Conservation (phyloP, 2,113 vertebrate genomes). For the Parotia lawesii region DNA sequence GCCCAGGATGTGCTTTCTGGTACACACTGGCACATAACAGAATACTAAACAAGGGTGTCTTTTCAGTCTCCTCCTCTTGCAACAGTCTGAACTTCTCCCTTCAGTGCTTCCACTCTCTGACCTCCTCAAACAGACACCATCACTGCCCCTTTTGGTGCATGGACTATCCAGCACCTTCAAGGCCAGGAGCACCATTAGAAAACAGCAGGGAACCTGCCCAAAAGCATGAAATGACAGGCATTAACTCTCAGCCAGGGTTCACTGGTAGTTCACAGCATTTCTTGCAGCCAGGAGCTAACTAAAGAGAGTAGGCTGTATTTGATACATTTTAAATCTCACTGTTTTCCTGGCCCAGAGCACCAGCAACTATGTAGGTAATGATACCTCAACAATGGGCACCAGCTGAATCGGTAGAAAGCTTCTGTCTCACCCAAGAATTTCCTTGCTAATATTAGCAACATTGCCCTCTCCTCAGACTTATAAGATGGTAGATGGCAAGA, state of each 20-base stretch:
- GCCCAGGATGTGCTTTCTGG: background rate
- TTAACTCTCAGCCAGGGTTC: background rate
- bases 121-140: background rate
- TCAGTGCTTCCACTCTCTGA: background rate
- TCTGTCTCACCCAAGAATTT: background rate
- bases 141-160: background rate
- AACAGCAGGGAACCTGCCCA: background rate
- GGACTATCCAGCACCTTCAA: background rate
- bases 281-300: background rate
- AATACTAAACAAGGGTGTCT: background rate
- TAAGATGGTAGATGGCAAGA: background rate
- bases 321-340: background rate
- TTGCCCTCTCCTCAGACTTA: background rate
- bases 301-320: background rate
- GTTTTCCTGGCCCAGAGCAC: background rate
- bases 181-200: background rate
- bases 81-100: background rate
- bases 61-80: background rate
- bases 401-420: background rate
- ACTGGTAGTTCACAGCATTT: background rate
- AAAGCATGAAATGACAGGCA: slow-evolving; percentile 1
- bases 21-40: background rate
- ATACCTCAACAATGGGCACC: background rate
- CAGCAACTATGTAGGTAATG: background rate
- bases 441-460: background rate